Base-by-base conservation (phyloP, 1,140 invertebrate genomes). In the Stegodyphus mimosarum region DNA sequence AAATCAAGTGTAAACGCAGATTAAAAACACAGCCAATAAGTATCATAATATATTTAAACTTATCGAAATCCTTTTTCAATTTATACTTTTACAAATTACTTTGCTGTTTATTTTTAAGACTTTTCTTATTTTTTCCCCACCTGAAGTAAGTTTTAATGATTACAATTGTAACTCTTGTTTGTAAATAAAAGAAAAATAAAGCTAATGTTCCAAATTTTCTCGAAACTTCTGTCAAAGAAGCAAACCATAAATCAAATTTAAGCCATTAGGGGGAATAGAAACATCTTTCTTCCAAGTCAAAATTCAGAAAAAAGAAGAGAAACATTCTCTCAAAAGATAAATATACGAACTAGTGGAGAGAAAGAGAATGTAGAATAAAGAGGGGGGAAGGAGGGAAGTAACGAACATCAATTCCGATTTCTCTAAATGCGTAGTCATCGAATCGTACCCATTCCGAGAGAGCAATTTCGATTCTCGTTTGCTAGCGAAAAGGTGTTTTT, bases 251-350 rank as follows among this genome's bases (percentile, higher is more conserved):
- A 81, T 81, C 78, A 81, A 63, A 81, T 72, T 33, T 69, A 70
- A 72, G 55, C 72, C 78, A 81, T 81, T 81, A 81, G 48, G 78
- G n/a, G 51, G 67, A 77, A 69, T 55, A 79, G 76, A 79, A 79
- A 79, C 76, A 79, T 79, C 76, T 79, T 79, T 79, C 76, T 79
- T 70, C 17, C 18, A n/a, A 49, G 76, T 70, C 76, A 79, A 70
- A 70, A 79, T n/a, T 70, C 13, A 53, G 69, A 79, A 55, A 79
- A 79, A 70, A 50, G 33, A 48, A 48, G 6, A 7, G 17, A 66
- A n/a, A 15, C 18, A 66, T 77, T 77, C 49, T 52, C 52, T 70
- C 50, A 49, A 66, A 79, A 70, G 76, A 79, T 79, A 79, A 79
- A 79, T 79, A 79, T 55, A 50, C 33, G 18, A 53, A 66, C 76